Percentiles rank a stretch among this genome's conserved stretches.
phyloP scores from a whole-genome alignment of 2,797 vertebrate genomes.

The Diplodus sargus region DNA sequence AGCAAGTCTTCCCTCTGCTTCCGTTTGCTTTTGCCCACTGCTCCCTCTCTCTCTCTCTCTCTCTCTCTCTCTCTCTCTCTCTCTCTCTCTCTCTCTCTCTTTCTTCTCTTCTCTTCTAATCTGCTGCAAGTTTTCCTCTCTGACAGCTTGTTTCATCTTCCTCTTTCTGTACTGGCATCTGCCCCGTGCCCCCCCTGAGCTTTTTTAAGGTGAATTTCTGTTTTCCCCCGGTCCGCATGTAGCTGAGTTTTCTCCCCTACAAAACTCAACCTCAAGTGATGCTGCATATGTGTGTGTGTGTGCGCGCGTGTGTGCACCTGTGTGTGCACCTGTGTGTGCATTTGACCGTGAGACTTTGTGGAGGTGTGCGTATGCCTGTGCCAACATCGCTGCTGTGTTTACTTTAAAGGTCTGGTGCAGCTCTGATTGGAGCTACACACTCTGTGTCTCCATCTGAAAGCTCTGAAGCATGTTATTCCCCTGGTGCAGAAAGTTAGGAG shows the following conservation, averaged over 20 bases:
- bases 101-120: constrained; percentile 60
- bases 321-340: neutral
- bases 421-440: constrained; percentile 66
- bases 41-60: constrained; percentile 26
- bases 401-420: constrained; percentile 70
- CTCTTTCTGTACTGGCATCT: constrained; percentile 50
- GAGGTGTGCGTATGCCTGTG: constrained; percentile 8
- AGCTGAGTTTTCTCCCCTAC: neutral
- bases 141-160: constrained; percentile 72
- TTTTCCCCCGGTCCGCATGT: constrained; percentile 24
- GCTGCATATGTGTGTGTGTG: neutral
- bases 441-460: constrained; percentile 70
- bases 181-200: constrained; percentile 10
- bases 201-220: constrained; percentile 39
- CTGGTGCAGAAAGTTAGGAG: constrained; percentile 70
- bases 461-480: constrained; percentile 78
- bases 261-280: neutral
- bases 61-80: constrained; percentile 22
- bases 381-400: constrained; percentile 57
- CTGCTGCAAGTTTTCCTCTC: constrained; percentile 62
- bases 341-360: constrained; percentile 32
- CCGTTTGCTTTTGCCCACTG: constrained; percentile 46
- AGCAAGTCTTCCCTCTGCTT: constrained; percentile 26
- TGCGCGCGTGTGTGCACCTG: neutral
- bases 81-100: constrained; percentile 17